Conservation (phyloP, 2,113 vertebrate genomes). For the Tyrannus savana region DNA sequence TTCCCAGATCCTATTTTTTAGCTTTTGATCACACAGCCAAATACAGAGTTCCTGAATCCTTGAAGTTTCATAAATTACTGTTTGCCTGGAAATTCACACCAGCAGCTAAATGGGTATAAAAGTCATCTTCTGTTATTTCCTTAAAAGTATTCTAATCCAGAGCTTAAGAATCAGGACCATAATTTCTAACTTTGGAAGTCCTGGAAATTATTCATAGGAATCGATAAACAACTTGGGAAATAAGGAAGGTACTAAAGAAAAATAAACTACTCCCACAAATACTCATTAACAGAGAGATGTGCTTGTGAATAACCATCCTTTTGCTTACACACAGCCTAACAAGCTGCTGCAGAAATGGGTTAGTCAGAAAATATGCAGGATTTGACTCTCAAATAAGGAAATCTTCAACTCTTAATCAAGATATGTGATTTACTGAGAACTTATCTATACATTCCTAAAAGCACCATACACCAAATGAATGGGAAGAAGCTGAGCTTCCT, state of each 20-base stretch:
- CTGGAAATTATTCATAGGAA: neutral
- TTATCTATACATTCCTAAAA: neutral
- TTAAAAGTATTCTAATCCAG: neutral
- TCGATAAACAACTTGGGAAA: neutral
- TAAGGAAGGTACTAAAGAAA: neutral
- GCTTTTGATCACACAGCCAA: neutral
- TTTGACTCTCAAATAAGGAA: neutral
- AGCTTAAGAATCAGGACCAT: neutral
- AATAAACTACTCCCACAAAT: neutral
- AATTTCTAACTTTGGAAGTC: neutral
- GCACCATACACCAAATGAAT: neutral
- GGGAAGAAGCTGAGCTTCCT: neutral
- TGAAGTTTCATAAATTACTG: neutral
- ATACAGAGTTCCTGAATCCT: neutral
- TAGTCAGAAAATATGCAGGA: neutral
- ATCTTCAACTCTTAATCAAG: neutral
- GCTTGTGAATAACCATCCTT: neutral
- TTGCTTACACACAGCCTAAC: neutral
- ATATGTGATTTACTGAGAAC: neutral
- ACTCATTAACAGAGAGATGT: neutral
- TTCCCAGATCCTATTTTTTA: neutral
- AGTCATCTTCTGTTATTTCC: neutral
- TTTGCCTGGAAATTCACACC: neutral
- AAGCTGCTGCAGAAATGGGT: neutral
- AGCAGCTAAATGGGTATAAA: neutral